Conservation (phyloP, 1,140 invertebrate genomes). For the Drosophila punjabiensis region DNA sequence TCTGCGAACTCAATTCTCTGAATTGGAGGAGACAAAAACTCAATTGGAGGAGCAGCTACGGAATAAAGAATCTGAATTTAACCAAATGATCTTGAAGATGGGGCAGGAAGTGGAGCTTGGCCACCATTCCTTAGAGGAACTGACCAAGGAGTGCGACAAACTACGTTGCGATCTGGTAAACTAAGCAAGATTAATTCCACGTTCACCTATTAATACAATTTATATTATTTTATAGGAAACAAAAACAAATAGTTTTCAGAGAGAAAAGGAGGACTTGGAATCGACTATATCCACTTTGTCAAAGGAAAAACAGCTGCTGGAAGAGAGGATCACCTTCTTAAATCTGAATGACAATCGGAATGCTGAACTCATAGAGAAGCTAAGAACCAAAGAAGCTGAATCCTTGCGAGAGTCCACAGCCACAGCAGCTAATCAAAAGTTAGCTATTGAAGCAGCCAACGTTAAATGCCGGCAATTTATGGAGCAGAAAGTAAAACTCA, state of each 20-base stretch:
- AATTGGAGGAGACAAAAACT: not conserved
- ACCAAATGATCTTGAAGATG: conserved; percentile 1
- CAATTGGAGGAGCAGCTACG: not conserved
- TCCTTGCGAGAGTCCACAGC: not conserved
- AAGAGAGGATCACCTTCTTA: not conserved
- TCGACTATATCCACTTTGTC: not conserved
- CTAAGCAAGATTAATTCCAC: not conserved
- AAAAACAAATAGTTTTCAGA: not conserved
- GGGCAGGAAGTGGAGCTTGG: not conserved
- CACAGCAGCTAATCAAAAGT: not conserved
- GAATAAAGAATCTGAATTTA: not conserved
- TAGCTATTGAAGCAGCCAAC: not conserved
- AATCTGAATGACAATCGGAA: not conserved
- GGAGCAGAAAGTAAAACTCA: not conserved
- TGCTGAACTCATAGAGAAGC: not conserved
- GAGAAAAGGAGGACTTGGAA: not conserved
- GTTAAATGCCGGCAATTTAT: not conserved
- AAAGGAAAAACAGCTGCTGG: not conserved
- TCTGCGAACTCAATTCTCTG: not conserved
- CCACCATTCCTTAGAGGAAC: not conserved
- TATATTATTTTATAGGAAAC: not conserved
- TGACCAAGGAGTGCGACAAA: conserved; percentile 23
- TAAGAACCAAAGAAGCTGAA: not conserved
- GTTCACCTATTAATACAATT: not conserved
- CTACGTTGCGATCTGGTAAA: conserved; percentile 37